A percentile compares a stretch with the other conserved stretches of the same genome.
These are phyloP conservation scores for Galemys pyrenaicus DNA, from an alignment of 2,113 vertebrate genomes.

Conservation along the genomic window DNA sequence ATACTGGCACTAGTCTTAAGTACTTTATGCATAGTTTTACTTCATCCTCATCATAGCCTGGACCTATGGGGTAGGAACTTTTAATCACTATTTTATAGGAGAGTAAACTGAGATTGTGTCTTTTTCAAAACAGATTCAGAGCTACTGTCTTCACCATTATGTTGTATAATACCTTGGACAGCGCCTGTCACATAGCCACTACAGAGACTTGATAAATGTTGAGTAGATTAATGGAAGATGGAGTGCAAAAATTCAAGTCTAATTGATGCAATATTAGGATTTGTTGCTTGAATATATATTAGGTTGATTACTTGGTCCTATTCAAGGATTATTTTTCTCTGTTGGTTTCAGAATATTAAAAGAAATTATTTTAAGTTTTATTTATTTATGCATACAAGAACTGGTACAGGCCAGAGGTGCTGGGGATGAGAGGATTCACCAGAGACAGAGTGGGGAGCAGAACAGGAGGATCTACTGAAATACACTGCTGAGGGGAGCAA, in stretches of 20 bases:
- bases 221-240: background rate
- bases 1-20: background rate
- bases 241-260: background rate
- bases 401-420: too few species aligned
- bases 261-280: background rate
- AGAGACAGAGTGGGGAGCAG: too few species aligned
- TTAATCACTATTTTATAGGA: background rate
- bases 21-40: background rate
- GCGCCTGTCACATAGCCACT: background rate
- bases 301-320: background rate
- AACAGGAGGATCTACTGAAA: too few species aligned
- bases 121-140: slow-evolving; percentile 26
- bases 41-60: background rate
- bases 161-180: background rate
- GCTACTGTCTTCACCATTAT: background rate
- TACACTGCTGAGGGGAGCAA: too few species aligned
- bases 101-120: background rate
- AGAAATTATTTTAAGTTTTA: too few species aligned
- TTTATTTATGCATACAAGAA: too few species aligned
- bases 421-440: too few species aligned
- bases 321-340: background rate
- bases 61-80: background rate
- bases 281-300: slow-evolving; percentile 19
- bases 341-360: too few species aligned
- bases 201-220: background rate